These are phyloP conservation scores for Oplegnathus fasciatus DNA, from an alignment of 2,113 vertebrate genomes.

Conservation along the genomic window DNA sequence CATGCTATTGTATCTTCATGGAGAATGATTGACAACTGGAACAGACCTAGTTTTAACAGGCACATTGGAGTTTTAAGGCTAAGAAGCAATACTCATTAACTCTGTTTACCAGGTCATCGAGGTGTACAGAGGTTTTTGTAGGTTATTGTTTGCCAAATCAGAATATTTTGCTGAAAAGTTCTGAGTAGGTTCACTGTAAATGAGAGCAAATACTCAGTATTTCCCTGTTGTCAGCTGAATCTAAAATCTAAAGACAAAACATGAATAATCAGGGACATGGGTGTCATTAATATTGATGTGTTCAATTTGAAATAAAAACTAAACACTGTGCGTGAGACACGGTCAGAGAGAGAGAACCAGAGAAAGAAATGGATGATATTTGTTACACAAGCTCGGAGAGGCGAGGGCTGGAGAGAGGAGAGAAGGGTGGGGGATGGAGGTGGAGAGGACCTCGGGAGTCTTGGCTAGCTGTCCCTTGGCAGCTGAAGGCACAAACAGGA, in stretches of 20 bases:
- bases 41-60: not conserved
- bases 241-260: not conserved
- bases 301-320: not conserved
- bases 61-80: constrained; percentile 1
- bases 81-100: constrained; percentile 27
- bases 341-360: not conserved
- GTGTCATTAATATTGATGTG: not conserved
- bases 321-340: not conserved
- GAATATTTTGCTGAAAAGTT: not conserved
- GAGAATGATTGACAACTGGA: constrained; percentile 8
- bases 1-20: not conserved
- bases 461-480: constrained; percentile 47
- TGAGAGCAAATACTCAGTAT: not conserved
- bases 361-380: constrained; percentile 8
- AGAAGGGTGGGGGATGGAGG: constrained; percentile 33
- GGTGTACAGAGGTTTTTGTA: constrained; percentile 1
- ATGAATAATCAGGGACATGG: not conserved
- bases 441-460: constrained; percentile 46
- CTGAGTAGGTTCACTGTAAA: not conserved
- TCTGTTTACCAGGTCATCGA: constrained; percentile 23
- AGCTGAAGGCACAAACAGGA: constrained; percentile 34
- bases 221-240: not conserved
- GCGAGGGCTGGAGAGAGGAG: not conserved
- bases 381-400: constrained; percentile 3
- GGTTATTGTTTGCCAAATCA: not conserved